Evolutionary conservation across 2,113 vertebrate species (phyloP).

Genomic region (Chelonoidis abingdonii): DNA sequence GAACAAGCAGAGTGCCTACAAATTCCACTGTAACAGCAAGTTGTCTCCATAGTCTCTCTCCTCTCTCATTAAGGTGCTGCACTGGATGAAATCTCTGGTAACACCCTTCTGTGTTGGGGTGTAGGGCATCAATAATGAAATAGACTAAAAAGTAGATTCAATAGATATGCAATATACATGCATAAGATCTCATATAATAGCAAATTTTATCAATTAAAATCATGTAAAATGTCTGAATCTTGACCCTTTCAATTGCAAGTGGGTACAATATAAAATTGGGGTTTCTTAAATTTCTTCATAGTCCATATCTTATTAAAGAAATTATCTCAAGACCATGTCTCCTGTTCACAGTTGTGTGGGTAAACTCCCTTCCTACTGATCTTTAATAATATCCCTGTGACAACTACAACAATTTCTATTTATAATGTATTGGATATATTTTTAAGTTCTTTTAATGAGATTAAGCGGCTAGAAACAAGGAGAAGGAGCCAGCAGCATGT

Average conservation of each 20-base stretch:
- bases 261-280: neutral
- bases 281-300: too few species aligned
- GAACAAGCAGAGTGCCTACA: conserved; percentile 9
- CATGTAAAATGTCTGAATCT: neutral
- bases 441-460: too few species aligned
- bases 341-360: neutral
- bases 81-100: neutral
- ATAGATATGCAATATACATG: neutral
- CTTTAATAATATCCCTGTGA: neutral
- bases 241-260: neutral
- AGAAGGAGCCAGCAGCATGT: neutral
- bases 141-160: neutral
- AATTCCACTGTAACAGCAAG: neutral
- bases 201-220: neutral
- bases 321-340: neutral
- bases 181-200: neutral
- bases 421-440: too few species aligned
- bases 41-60: conserved; percentile 8
- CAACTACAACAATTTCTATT: neutral
- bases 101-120: neutral
- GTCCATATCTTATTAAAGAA: too few species aligned
- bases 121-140: neutral
- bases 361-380: neutral
- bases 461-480: too few species aligned
- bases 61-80: conserved; percentile 8